A percentile compares a stretch with the other conserved stretches of the same genome.
Evolutionary conservation across 2,888 invertebrate species (phyloP).

Genomic region (Rugalucina vietnamica): DNA sequence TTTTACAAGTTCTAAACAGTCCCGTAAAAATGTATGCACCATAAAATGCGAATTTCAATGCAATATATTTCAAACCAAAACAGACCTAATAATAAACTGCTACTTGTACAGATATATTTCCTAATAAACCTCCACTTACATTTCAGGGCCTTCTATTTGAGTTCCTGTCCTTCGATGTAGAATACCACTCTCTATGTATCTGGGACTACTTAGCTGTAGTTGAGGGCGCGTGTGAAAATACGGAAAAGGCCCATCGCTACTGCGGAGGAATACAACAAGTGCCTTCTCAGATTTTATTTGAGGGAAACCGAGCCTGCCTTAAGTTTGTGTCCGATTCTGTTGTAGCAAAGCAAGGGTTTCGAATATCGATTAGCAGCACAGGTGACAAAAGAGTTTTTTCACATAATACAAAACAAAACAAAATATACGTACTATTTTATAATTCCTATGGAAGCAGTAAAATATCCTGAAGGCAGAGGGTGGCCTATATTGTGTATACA

Average conservation of each 20-base stretch:
- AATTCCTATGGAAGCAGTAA: too few relatives aligned
- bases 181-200: slow-evolving; percentile 19
- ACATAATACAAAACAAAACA: too few relatives aligned
- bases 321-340: slow-evolving; percentile 35
- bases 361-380: neutral
- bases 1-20: neutral
- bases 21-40: neutral
- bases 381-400: neutral
- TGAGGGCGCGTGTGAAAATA: slow-evolving; percentile 6
- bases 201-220: slow-evolving; percentile 45
- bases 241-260: slow-evolving; percentile 23
- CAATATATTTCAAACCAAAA: neutral
- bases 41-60: neutral
- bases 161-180: slow-evolving; percentile 30
- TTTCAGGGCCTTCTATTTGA: neutral
- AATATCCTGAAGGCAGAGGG: too few relatives aligned
- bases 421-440: too few relatives aligned
- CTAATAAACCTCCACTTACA: neutral
- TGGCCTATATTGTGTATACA: too few relatives aligned
- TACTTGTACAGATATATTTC: neutral
- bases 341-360: slow-evolving; percentile 33
- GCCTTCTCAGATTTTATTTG: neutral
- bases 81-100: neutral
- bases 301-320: slow-evolving; percentile 44
- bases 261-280: neutral